phyloP scores from a whole-genome alignment of 2,888 invertebrate genomes.

The Ceramica pisi region DNA sequence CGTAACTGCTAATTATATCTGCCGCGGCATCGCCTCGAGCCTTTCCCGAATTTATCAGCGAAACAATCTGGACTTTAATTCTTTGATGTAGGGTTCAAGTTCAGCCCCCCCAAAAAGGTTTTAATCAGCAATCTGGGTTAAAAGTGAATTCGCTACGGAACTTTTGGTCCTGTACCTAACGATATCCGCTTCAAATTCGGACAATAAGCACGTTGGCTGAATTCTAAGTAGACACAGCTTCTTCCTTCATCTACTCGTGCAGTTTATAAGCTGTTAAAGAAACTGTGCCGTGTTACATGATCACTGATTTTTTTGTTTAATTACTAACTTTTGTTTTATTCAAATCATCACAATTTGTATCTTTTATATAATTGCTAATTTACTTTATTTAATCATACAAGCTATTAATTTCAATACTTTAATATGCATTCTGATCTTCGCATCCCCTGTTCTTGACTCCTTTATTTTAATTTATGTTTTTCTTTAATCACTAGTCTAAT shows the following conservation, averaged over 20 bases:
- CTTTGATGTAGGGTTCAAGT: constrained; percentile 61
- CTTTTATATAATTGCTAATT: constrained; percentile 24
- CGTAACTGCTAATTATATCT: constrained; percentile 85
- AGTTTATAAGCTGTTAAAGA: constrained; percentile 1
- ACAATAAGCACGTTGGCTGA: constrained; percentile 57
- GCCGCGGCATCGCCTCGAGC: constrained; percentile 79
- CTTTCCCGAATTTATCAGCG: constrained; percentile 66
- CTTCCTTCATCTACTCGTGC: constrained; percentile 3
- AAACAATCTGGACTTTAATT: constrained; percentile 68
- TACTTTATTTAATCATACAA: constrained; percentile 14
- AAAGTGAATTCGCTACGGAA: constrained; percentile 67
- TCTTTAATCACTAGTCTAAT: constrained; percentile 14
- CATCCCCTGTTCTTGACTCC: constrained; percentile 4
- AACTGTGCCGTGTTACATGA: neutral
- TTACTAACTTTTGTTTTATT: constrained; percentile 32
- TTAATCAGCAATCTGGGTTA: constrained; percentile 72
- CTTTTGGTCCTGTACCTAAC: constrained; percentile 56
- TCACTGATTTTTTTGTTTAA: constrained; percentile 9
- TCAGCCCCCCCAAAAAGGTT: constrained; percentile 46
- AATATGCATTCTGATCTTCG: constrained; percentile 13
- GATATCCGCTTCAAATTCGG: constrained; percentile 55
- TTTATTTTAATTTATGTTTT: constrained; percentile 29
- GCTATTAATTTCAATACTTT: constrained; percentile 22
- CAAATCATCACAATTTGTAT: constrained; percentile 8
- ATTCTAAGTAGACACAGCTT: constrained; percentile 21